Evolutionary conservation across 1,140 invertebrate genomes (phyloP), one percentile per base, ranked within the genome.

Genomic region (Lutraria rhynchaena): DNA sequence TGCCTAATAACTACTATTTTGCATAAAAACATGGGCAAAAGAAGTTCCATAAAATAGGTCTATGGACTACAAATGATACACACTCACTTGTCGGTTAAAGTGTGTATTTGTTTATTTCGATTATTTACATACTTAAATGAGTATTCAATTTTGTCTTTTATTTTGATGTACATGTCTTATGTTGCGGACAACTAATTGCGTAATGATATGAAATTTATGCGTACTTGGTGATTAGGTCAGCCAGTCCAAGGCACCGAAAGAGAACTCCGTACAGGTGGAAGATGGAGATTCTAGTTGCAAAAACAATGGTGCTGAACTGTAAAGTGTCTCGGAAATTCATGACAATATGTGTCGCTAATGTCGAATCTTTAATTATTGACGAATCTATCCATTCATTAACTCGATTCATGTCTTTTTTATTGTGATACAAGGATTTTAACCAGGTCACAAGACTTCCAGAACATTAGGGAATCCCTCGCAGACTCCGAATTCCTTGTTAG

Each of bases 401-500:
- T 33, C 3, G 22, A 22, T 24, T 37, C 13, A n/a, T 29, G 33
- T 29, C 19, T 46, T n/a, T 22, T 61, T 75, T 19, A 11, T 75
- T 75, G 27, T n/a, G n/a, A 44, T 60, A 37, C 49, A n/a, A 11
- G 37, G 41, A n/a, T 55, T 27, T 61, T 51, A 80, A 80, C 57
- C 49, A 57, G 76, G 76, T 80, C 76, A 80, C n/a, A 33, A 41
- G 1, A 37, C 63, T 80, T 80, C 76, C 76, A 80, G 55, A 67
- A 67, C 44, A 55, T n/a, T n/a, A 80, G 76, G 65, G 67, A 80
- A 80, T 33, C 65, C 76, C 63, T 57, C 46, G 31, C 63, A 67
- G 65, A 74, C 53, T 58, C 65, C 33, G 46, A 41, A 55, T 60
- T 19, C 55, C 29, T 53, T 44, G 24, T 24, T 65, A 67, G 35